Evolutionary conservation across 2,113 vertebrate genomes (phyloP).

Genomic region (Zapus hudsonius): DNA sequence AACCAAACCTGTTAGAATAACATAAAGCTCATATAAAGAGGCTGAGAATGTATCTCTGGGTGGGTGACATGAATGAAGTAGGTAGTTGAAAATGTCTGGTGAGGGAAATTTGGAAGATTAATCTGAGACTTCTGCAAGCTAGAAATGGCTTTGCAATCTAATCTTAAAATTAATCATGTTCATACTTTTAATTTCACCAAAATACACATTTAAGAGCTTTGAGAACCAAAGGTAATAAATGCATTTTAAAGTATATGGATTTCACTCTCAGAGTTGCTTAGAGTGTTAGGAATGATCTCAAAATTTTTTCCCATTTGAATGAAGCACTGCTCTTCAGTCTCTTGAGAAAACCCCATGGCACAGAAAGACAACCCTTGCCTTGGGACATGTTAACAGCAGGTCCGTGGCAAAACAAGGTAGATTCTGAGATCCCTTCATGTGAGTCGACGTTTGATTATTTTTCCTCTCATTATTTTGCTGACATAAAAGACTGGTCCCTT

Average conservation of each 20-base stretch:
- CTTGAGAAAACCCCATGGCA: constrained; percentile 14
- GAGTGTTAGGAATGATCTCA: constrained; percentile 28
- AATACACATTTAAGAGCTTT: constrained; percentile 20
- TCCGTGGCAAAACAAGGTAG: not conserved
- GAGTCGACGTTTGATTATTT: constrained; percentile 2
- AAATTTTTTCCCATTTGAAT: constrained; percentile 39
- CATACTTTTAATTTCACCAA: constrained; percentile 44
- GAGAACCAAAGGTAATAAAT: constrained; percentile 41
- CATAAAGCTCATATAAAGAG: constrained; percentile 44
- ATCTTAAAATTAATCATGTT: constrained; percentile 45
- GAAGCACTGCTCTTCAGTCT: not conserved
- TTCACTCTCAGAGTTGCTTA: constrained; percentile 12
- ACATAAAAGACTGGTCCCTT: not conserved
- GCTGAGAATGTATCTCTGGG: constrained; percentile 34
- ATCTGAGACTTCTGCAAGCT: constrained; percentile 7
- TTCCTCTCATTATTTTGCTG: not conserved
- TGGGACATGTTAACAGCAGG: not conserved
- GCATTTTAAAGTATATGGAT: constrained; percentile 29
- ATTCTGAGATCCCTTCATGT: constrained; percentile 2
- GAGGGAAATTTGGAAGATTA: constrained; percentile 35
- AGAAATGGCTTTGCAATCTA: constrained; percentile 35
- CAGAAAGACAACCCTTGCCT: not conserved
- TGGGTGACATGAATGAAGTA: not conserved
- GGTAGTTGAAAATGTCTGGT: constrained; percentile 5
- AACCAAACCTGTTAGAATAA: constrained; percentile 59